Base-by-base conservation (phyloP, 2,113 vertebrate species). In the Silurus glanis region DNA sequence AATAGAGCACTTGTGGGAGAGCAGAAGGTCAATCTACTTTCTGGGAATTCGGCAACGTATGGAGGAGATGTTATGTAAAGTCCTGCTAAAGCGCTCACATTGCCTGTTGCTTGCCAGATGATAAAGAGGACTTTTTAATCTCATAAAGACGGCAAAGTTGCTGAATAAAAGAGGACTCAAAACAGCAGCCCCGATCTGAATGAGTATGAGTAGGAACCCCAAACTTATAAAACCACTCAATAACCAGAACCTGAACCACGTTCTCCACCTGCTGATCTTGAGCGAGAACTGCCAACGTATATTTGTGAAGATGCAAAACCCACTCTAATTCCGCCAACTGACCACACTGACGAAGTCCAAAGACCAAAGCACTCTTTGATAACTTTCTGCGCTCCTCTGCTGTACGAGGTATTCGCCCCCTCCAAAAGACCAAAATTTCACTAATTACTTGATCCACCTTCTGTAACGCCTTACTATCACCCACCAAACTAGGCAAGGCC, bases 161-260 rank as follows among this genome's bases (percentile, higher is more conserved):
- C n/a, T 72, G 83, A 9, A 84, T 61, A 6, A 76, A 25, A 4
- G 23, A 1, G 9, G n/a, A 45, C 47, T 76, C 69, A 49, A 75
- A 84, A 47, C 47, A 75, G 2, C 71, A 53, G 17, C 71, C 83
- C 56, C 75, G 71, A 45, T 84, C 83, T 2, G 83, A 84, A 74
- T 84, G 67, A 6, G 72, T 14, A 14, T 66, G 83, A 7, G 64
- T 37, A 6, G 83, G 83, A 2, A 84, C 56, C n/a, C 83, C 83
- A 45, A 75, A 84, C 56, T 25, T 45, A 45, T 47, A 84, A 45
- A 84, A 84, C 83, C 83, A 75, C 14, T 76, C 55, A 6, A 1
- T 61, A 5, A 76, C 83, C 53, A 84, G 55, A 1, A 45, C 83
- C 25, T 59, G 25, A 0, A 53, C 83, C 69, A 84, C 83, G 0